Percentiles rank a stretch among this genome's conserved stretches.
phyloP scores from a whole-genome alignment of 2,797 vertebrate genomes.

The Buceros bicornis region DNA sequence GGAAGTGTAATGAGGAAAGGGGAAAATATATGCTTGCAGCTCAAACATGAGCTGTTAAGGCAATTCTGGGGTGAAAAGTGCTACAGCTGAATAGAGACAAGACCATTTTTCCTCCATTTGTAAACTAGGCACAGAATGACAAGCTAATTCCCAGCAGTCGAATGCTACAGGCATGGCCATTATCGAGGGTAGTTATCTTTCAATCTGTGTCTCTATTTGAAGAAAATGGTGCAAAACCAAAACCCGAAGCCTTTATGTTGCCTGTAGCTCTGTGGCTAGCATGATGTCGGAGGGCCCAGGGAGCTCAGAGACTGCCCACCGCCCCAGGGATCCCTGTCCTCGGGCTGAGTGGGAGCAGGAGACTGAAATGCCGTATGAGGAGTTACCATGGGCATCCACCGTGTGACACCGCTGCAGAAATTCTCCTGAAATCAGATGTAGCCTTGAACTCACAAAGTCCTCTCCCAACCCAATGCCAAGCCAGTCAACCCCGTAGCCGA shows the following conservation, averaged over 20 bases:
- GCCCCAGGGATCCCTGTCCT: accelerated
- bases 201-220: conserved; percentile 6
- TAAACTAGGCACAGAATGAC: conserved; percentile 49
- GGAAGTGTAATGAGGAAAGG: conserved; percentile 35
- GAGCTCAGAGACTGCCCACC: accelerated
- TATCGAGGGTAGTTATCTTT: conserved; percentile 3
- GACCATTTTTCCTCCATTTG: conserved; percentile 39
- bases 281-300: neutral
- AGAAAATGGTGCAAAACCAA: neutral
- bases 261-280: neutral
- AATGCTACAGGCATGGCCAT: conserved; percentile 23
- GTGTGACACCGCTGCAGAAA: neutral
- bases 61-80: conserved; percentile 44
- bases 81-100: neutral
- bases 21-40: conserved; percentile 25
- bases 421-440: neutral
- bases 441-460: neutral
- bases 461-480: neutral
- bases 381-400: neutral
- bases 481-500: accelerated
- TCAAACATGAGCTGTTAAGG: conserved; percentile 33
- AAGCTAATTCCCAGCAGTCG: conserved; percentile 17
- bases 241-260: neutral
- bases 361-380: neutral
- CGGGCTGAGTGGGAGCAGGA: neutral